Conservation (phyloP, 2,113 vertebrate species). For the Pseudorhombus dupliciocellatus region DNA sequence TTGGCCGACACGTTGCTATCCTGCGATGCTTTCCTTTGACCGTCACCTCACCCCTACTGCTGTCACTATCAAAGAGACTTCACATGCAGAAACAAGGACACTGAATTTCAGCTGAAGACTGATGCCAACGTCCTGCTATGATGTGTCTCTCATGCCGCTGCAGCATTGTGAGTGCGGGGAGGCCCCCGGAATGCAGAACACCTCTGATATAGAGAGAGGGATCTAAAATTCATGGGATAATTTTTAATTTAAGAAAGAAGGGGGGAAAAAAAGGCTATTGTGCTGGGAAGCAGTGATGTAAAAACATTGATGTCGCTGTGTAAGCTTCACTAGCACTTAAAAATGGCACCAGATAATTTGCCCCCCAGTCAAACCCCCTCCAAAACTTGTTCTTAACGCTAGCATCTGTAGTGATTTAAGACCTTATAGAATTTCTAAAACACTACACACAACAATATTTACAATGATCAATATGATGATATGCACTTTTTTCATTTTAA, state of each 20-base stretch:
- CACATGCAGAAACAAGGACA: slow-evolving; percentile 14
- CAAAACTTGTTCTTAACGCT: slow-evolving; percentile 69
- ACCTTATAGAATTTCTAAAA: slow-evolving; percentile 75
- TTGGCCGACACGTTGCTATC: slow-evolving; percentile 46
- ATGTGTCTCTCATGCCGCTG: slow-evolving; percentile 3
- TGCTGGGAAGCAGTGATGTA: slow-evolving; percentile 64
- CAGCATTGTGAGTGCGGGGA: slow-evolving; percentile 18
- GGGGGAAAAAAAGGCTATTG: slow-evolving; percentile 24
- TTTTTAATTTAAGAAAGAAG: slow-evolving; percentile 5
- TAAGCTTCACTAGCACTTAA: slow-evolving; percentile 64
- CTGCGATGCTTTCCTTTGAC: slow-evolving; percentile 39
- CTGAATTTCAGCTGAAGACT: slow-evolving; percentile 15
- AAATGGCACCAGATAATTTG: slow-evolving; percentile 66
- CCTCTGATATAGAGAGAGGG: slow-evolving; percentile 36
- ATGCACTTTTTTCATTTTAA: slow-evolving; percentile 75
- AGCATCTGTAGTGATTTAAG: slow-evolving; percentile 73
- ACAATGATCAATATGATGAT: slow-evolving; percentile 76
- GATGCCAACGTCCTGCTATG: slow-evolving; percentile 2
- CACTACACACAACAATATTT: slow-evolving; percentile 77
- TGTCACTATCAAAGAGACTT: slow-evolving; percentile 39
- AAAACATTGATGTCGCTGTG: slow-evolving; percentile 61
- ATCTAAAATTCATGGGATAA: slow-evolving; percentile 41
- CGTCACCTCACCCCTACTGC: slow-evolving; percentile 30
- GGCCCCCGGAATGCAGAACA: slow-evolving; percentile 17
- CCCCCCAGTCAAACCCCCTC: slow-evolving; percentile 31